phyloP scores from a whole-genome alignment of 2,888 invertebrate genomes.

The Diadromus collaris region DNA sequence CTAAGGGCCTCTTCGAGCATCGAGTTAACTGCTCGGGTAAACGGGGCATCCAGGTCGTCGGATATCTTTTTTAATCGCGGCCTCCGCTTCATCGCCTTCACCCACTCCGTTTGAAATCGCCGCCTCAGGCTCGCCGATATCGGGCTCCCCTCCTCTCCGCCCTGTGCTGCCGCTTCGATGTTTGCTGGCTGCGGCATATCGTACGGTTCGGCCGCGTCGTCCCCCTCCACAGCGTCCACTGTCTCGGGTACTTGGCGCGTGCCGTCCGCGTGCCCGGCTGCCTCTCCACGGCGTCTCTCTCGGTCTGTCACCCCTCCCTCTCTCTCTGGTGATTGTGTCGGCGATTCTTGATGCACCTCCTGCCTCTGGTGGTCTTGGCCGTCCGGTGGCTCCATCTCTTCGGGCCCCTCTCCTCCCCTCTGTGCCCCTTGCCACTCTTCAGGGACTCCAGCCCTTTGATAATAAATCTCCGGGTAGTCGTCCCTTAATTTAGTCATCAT shows the following conservation, averaged over 20 bases:
- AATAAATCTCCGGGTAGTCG: neutral
- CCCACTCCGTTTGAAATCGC: neutral
- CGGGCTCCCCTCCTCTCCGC: no score
- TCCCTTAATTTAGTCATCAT: neutral
- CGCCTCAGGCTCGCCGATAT: neutral
- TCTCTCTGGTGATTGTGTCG: neutral
- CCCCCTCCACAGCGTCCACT: neutral
- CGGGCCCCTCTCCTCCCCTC: neutral
- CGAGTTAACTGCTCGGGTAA: neutral
- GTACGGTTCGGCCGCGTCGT: neutral
- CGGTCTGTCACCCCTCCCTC: neutral
- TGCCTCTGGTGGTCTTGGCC: no score
- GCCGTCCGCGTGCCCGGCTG: neutral
- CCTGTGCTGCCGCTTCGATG: neutral
- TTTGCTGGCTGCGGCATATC: neutral
- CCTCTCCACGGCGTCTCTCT: neutral
- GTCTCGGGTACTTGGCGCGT: neutral
- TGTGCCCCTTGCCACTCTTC: neutral
- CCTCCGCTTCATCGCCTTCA: neutral
- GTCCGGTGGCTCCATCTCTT: neutral
- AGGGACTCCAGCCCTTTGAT: conserved; percentile 3
- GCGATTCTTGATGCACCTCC: neutral
- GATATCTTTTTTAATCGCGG: neutral
- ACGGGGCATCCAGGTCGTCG: neutral
- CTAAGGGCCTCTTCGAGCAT: neutral